Percentiles rank a stretch among this genome's conserved stretches.
phyloP scores from a whole-genome alignment of 2,113 vertebrate genomes.

The Uropsilus gracilis region DNA sequence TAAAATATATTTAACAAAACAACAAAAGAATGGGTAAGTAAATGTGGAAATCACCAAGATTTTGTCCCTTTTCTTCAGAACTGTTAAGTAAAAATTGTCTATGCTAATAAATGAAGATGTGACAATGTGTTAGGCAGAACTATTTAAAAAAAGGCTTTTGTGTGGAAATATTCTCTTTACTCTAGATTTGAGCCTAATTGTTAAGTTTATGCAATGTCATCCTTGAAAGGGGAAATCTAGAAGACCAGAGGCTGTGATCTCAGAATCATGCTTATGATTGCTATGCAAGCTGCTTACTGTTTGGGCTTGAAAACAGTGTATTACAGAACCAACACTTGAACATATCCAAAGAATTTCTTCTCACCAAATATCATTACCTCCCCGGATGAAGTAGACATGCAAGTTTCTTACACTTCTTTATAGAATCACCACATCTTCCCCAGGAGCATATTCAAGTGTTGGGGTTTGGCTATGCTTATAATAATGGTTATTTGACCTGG shows the following conservation, averaged over 20 bases:
- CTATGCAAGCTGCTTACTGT: not conserved
- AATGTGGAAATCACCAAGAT: not conserved
- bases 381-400: not conserved
- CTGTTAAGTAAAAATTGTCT: not conserved
- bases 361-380: not conserved
- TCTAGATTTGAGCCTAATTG: not conserved
- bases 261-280: too few relatives aligned
- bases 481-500: constrained; percentile 8
- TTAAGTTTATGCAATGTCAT: not conserved
- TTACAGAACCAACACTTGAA: not conserved
- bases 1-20: not conserved
- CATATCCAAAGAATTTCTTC: not conserved
- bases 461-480: constrained; percentile 21
- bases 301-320: not conserved
- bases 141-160: not conserved
- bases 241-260: not conserved
- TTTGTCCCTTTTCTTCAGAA: not conserved
- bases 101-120: not conserved
- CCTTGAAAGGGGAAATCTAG: not conserved
- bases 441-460: not conserved
- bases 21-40: not conserved
- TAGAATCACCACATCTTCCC: not conserved
- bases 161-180: not conserved
- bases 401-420: not conserved
- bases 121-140: not conserved